Conservation (phyloP, 2,113 vertebrate species). For the Tetrao urogallus region DNA sequence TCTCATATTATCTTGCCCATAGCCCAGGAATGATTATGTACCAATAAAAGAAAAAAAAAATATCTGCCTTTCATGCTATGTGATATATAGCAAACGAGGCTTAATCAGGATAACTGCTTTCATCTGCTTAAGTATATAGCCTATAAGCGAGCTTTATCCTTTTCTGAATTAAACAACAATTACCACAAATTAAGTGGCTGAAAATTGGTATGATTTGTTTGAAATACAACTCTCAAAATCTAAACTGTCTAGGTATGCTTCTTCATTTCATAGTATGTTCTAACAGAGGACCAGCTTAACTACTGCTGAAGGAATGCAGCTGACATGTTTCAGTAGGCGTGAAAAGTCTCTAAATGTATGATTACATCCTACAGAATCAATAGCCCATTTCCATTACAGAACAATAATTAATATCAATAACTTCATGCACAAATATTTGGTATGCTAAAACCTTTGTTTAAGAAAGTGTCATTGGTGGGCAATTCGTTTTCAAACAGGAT, state of each 20-base stretch:
- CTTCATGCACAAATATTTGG: not conserved
- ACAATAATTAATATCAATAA: not conserved
- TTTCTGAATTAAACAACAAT: conserved; percentile 8
- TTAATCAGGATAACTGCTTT: conserved; percentile 37
- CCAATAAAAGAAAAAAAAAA: not conserved
- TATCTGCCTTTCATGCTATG: not conserved
- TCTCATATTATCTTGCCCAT: not conserved
- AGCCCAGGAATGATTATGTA: not conserved
- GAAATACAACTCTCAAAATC: not conserved
- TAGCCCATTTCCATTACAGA: not conserved
- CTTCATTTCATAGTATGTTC: not conserved
- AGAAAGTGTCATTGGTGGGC: not conserved
- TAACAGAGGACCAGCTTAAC: not conserved
- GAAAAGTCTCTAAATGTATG: not conserved
- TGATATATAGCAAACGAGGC: conserved; percentile 14
- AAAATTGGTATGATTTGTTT: not conserved
- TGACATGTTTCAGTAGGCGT: not conserved
- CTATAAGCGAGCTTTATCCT: conserved; percentile 11
- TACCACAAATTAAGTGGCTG: not conserved
- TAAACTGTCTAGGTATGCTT: not conserved
- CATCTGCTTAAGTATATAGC: conserved; percentile 30
- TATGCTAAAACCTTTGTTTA: not conserved
- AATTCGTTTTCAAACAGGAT: conserved; percentile 4
- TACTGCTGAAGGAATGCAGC: not conserved
- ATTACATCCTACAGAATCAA: not conserved